Evolutionary conservation across 2,113 vertebrate species (phyloP).

Genomic region (Phocoena phocoena): DNA sequence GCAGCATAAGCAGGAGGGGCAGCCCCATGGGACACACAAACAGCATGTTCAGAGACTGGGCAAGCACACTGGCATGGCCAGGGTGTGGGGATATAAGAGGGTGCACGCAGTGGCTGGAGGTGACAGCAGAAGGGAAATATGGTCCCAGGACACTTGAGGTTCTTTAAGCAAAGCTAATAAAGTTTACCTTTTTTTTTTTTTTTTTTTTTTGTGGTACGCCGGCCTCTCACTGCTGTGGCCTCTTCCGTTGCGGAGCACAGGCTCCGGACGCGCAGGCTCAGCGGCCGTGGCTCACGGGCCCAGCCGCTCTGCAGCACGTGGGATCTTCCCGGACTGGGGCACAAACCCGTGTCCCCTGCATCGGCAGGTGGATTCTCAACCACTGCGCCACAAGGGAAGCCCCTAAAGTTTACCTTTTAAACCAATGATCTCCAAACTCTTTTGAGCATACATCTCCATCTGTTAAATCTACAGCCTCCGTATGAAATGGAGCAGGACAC

Average conservation of each 20-base stretch:
- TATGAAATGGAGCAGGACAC: not conserved
- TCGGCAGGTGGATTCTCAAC: too few relatives aligned
- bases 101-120: not conserved
- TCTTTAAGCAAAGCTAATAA: not conserved
- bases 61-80: not conserved
- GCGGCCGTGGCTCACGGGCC: too few relatives aligned
- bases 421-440: not conserved
- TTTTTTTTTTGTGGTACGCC: rapidly evolving
- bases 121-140: not conserved
- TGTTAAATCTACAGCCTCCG: not conserved
- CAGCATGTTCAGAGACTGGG: not conserved
- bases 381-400: too few relatives aligned
- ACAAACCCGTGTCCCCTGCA: too few relatives aligned
- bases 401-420: conserved; percentile 11
- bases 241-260: too few relatives aligned
- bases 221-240: too few relatives aligned
- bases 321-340: too few relatives aligned
- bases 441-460: not conserved
- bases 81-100: not conserved
- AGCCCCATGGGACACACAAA: not conserved
- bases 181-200: not conserved
- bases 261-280: too few relatives aligned
- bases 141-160: not conserved
- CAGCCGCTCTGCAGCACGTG: too few relatives aligned
- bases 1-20: not conserved